A percentile compares a stretch with the other conserved stretches of the same genome.
phyloP scores from a whole-genome alignment of 2,888 invertebrate species.

The Arenicola marina region DNA sequence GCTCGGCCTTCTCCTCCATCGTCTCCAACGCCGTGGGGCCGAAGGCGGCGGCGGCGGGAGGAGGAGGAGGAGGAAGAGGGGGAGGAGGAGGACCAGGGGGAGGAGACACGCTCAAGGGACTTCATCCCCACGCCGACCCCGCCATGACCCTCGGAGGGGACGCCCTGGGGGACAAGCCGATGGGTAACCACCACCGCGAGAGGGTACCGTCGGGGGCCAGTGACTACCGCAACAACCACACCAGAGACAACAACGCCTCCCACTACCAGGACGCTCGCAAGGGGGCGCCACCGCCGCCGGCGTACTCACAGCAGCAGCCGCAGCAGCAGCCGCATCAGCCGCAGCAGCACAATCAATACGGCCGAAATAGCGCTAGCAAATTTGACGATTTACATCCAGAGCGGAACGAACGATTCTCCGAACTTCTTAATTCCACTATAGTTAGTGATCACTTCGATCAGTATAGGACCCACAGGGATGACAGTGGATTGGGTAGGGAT shows the following conservation, averaged over 20 bases:
- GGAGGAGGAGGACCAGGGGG: no score
- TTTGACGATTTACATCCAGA: not conserved
- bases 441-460: constrained; percentile 60
- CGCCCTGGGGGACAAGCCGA: not conserved
- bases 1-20: no score
- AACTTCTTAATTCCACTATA: constrained; percentile 56
- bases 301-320: not conserved
- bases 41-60: no score
- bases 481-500: constrained; percentile 50
- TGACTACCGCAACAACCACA: not conserved
- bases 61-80: no score
- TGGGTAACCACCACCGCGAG: not conserved
- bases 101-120: no score
- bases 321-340: no score
- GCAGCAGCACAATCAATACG: no score
- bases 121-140: no score
- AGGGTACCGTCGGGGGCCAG: not conserved
- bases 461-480: constrained; percentile 46
- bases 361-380: no score
- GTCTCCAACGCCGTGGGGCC: no score
- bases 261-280: not conserved
- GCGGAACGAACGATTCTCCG: constrained; percentile 29
- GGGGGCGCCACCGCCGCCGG: no score
- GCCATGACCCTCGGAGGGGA: no score
- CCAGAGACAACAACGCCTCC: not conserved